phyloP scores from a whole-genome alignment of 2,113 vertebrate genomes.

The Ardeotis arabs region DNA sequence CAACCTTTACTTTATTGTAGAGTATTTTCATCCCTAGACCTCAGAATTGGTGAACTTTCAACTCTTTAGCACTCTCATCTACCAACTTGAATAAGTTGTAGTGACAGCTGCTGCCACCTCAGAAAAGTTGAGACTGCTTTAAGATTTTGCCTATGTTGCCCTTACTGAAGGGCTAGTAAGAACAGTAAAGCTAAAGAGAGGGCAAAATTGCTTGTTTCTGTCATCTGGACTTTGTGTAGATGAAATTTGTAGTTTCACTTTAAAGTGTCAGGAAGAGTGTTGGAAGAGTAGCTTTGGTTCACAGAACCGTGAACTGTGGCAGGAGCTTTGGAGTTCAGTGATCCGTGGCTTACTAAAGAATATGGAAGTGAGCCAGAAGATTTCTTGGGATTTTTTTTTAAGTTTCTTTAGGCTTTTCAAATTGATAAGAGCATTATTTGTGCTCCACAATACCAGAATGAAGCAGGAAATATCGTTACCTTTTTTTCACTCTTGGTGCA shows the following conservation, averaged over 20 bases:
- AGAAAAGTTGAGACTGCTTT: not conserved
- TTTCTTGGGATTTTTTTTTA: not conserved
- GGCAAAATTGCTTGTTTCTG: not conserved
- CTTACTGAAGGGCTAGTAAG: not conserved
- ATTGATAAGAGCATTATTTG: not conserved
- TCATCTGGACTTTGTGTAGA: not conserved
- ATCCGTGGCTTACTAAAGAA: not conserved
- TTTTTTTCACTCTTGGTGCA: not conserved
- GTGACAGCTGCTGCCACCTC: not conserved
- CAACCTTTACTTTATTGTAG: not conserved
- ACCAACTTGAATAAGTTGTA: not conserved
- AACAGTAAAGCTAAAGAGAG: not conserved
- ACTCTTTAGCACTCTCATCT: not conserved
- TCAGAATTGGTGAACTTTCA: not conserved
- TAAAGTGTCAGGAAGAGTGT: not conserved
- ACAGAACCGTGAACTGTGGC: not conserved
- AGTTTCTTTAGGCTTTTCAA: not conserved
- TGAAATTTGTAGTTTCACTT: not conserved
- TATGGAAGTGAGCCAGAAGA: not conserved
- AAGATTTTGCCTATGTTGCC: not conserved
- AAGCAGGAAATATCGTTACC: not conserved
- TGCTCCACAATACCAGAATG: not conserved
- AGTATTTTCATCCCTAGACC: not conserved
- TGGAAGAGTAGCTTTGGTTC: not conserved
- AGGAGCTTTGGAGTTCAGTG: not conserved